Conservation (phyloP, 2,888 invertebrate species). For the Oscheius sp. region DNA sequence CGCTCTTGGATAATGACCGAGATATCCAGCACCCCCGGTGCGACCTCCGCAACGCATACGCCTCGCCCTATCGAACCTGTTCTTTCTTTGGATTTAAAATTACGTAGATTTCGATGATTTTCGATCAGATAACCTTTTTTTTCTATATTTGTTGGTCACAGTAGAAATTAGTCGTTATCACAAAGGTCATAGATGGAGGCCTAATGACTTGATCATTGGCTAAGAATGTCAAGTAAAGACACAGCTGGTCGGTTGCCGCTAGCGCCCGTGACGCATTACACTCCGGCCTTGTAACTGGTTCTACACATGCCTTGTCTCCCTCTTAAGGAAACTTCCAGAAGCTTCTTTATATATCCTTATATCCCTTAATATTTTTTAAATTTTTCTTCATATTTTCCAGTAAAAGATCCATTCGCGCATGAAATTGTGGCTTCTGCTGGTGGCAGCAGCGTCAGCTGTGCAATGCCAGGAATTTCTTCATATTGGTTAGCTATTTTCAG, state of each 20-base stretch:
- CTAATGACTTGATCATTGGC: too few relatives aligned
- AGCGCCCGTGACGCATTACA: slow-evolving; percentile 29
- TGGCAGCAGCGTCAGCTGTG: slow-evolving; percentile 10
- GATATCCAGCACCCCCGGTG: slow-evolving; percentile 18
- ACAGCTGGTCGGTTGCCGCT: slow-evolving; percentile 16
- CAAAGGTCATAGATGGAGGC: too few relatives aligned
- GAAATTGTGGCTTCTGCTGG: slow-evolving; percentile 2
- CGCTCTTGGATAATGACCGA: neutral
- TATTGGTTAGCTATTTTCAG: neutral
- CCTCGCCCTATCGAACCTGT: slow-evolving; percentile 18
- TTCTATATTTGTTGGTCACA: too few relatives aligned
- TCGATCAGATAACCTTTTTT: too few relatives aligned
- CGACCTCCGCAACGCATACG: slow-evolving; percentile 24
- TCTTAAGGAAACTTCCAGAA: slow-evolving; percentile 10
- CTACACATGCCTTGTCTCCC: slow-evolving; percentile 21
- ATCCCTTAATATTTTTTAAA: neutral
- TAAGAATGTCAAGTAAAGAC: slow-evolving; percentile 12
- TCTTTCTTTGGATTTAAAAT: slow-evolving; percentile 1
- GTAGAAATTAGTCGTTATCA: too few relatives aligned
- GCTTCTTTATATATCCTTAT: slow-evolving; percentile 3
- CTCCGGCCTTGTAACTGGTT: slow-evolving; percentile 27
- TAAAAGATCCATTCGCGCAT: neutral
- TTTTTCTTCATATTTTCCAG: neutral
- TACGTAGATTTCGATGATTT: too few relatives aligned
- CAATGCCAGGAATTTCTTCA: slow-evolving; percentile 13